Evolutionary conservation across 2,888 invertebrate genomes (phyloP), one percentile per base, ranked within the genome.

Genomic region (Dryadula phaetusa): DNA sequence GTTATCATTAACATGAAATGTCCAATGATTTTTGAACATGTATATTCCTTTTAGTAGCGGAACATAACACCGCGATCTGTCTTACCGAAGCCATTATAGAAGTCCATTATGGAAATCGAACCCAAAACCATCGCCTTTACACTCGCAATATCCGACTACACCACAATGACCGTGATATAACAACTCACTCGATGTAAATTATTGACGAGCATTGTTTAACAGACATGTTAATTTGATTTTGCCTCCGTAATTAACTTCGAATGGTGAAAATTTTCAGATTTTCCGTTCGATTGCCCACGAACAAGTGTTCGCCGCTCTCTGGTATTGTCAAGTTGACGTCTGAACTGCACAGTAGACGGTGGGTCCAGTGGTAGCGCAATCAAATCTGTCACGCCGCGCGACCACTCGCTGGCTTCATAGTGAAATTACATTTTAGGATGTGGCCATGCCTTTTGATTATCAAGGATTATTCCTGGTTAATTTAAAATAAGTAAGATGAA

Each of bases 381-480:
- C 64, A 56, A 25, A 58, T 56, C 64, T 66, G 67, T 68, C 70
- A 66, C 28, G 37, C 14, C 42, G 44, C 32, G 37, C 20, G 66
- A 46, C 49, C 66, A 66, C 61, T 64, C 60, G 53, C 47, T 42
- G 34, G 40, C 7, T 46, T 49, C 47, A 65, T 28, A n/a, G 54
- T 63, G 62, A 62, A 68, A 66, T 66, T 66, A 68, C 67, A 64
- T 66, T 68, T 52, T 46, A 10, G 34, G 16, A 14, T 28, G 62
- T 62, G 42, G n/a, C 70, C 32, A 66, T 8, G n/a, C 5, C 8
- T 32, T 37, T 42, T 25, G 28, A 4, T 3, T 42, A 20, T 16
- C 2, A 2, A 20, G 64, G 62, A 18, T n/a, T 16, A 5, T 14
- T 14, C 34, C 10, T 32, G 7, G 12, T 22, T 52, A 32, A 16